Base-by-base conservation (phyloP, 2,888 invertebrate species). In the Bombylius discolor region DNA sequence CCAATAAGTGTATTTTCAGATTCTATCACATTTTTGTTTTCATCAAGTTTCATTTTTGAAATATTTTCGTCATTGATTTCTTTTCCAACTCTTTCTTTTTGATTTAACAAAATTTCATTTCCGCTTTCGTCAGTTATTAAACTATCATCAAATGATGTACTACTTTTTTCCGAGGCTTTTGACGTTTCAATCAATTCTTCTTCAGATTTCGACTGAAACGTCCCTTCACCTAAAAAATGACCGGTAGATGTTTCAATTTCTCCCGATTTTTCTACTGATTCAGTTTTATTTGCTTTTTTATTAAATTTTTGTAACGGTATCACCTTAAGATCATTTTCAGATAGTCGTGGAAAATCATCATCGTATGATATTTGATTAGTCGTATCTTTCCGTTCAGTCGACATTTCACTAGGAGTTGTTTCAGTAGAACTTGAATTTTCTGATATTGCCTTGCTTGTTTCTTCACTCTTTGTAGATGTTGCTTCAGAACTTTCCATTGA, bases 211-310 rank as follows among this genome's bases (percentile, higher is more conserved):
- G 62, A 60, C 52, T 60, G 62, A 63, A 63, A 63, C 62, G 62
- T 61, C 63, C 57, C 57, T 60, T 60, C 49, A 56, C 47, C 61
- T 64, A 63, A 64, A 62, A 63, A 64, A 63, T 62, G 55, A 64
- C 60, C 61, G 61, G 61, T 59, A 14, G 59, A 61, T 4, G 59
- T 55, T 60, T 60, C 56, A 47, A 45, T 34, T 12, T 49, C 13
- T 12, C 56, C 44, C 13, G 33, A 14, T n/a, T n/a, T 36, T 36
- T 49, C 53, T 13, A 3, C 39, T 11, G 39, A 42, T 42, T 51
- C 55, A 14, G 9, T 50, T 59, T 52, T 48, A 42, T 5, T 42
- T 11, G 23, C 13, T 33, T 52, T 55, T 47, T 59, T 51, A 23
- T 53, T 44, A n/a, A 44, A 42, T 49, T 56, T 56, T 11, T 36